Evolutionary conservation across 2,113 vertebrate species (phyloP).

Genomic region (Gallinago jamesoni): DNA sequence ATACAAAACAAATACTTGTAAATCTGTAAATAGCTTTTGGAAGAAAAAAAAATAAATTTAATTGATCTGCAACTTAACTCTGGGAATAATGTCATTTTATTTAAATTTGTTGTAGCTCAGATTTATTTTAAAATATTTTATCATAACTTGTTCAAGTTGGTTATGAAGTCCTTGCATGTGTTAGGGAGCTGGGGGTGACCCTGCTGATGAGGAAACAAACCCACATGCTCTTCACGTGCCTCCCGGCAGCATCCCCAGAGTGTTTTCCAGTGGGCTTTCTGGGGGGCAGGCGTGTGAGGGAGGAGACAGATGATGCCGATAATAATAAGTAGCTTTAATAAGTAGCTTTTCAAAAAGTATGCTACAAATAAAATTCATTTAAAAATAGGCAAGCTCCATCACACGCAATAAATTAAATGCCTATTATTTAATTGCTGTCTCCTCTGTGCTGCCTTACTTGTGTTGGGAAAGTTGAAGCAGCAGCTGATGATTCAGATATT

Average conservation of each 20-base stretch:
- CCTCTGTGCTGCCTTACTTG: neutral
- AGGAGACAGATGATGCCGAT: fast-evolving
- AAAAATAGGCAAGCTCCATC: neutral
- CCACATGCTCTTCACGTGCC: fast-evolving
- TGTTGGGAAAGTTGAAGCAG: neutral
- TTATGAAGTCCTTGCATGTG: neutral
- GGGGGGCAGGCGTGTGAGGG: neutral
- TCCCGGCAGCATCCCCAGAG: neutral
- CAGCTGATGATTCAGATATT: fast-evolving
- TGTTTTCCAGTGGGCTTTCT: fast-evolving
- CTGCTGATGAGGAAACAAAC: fast-evolving
- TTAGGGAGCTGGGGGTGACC: neutral
- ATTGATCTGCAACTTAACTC: neutral
- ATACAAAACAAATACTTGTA: slow-evolving; percentile 32
- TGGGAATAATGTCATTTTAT: neutral
- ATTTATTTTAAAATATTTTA: neutral
- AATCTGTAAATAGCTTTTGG: slow-evolving; percentile 55
- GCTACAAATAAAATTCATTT: neutral
- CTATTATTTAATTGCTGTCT: fast-evolving
- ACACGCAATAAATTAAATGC: fast-evolving
- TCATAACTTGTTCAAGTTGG: neutral
- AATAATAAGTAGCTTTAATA: neutral
- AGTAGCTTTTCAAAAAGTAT: neutral
- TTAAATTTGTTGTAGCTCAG: neutral
- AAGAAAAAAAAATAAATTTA: slow-evolving; percentile 23